Conservation (phyloP, 2,888 invertebrate genomes). For the Lasioglossum figueresi region DNA sequence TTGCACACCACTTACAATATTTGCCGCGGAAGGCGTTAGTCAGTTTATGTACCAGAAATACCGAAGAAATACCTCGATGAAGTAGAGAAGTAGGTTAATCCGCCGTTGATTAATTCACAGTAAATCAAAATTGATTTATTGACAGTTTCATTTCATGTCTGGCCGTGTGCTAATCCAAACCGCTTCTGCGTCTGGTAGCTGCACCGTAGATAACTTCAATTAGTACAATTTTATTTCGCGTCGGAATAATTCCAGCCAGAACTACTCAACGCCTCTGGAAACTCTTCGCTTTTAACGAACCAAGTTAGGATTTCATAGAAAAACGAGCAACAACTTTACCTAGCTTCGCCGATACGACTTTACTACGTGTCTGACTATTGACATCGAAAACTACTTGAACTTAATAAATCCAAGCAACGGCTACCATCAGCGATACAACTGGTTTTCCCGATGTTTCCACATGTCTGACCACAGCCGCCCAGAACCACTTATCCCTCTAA, state of each 20-base stretch:
- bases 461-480: neutral
- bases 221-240: neutral
- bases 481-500: neutral
- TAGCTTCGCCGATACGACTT: neutral
- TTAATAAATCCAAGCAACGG: neutral
- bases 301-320: neutral
- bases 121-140: neutral
- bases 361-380: neutral
- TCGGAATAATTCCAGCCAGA: neutral
- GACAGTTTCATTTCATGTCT: neutral
- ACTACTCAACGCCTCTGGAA: neutral
- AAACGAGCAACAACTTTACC: neutral
- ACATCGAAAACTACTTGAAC: neutral
- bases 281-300: neutral
- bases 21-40: neutral
- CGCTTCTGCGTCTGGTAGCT: neutral
- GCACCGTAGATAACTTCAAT: neutral
- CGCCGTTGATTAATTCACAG: neutral
- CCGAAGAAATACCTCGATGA: neutral
- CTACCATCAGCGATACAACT: neutral
- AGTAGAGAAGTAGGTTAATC: neutral
- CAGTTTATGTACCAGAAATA: neutral
- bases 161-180: neutral
- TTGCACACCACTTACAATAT: constrained; percentile 13
- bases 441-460: neutral